Percentiles rank a stretch among this genome's conserved stretches.
Evolutionary conservation across 1,140 invertebrate genomes (phyloP).

Genomic region (Achroia grisella): DNA sequence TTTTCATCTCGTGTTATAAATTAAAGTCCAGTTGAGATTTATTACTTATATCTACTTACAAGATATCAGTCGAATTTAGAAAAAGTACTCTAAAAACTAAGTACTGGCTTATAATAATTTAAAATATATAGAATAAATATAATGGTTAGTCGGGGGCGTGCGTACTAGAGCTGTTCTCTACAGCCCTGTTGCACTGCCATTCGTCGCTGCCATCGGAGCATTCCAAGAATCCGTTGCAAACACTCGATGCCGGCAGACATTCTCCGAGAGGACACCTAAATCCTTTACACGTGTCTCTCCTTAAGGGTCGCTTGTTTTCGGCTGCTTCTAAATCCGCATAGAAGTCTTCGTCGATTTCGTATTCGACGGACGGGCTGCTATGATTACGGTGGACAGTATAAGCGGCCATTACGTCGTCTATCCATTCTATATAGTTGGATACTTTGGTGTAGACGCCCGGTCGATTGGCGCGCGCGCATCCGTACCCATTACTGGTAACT

Average conservation of each 20-base stretch:
- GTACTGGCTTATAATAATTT: constrained; percentile 46
- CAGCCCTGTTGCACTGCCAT: constrained; percentile 56
- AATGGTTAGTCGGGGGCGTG: constrained; percentile 34
- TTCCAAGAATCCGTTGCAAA: constrained; percentile 86
- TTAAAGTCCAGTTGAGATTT: constrained; percentile 5
- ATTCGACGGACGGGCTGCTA: constrained; percentile 33
- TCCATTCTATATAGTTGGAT: constrained; percentile 85
- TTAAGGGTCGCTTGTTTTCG: constrained; percentile 50
- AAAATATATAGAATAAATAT: neutral
- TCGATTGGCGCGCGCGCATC: constrained; percentile 86
- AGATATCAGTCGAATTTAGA: constrained; percentile 62
- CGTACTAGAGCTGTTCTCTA: constrained; percentile 29
- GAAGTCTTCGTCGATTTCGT: constrained; percentile 52
- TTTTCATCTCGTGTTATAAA: neutral
- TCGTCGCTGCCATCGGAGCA: constrained; percentile 85
- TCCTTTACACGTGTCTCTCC: constrained; percentile 75
- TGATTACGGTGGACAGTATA: constrained; percentile 34
- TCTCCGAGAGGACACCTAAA: constrained; percentile 84
- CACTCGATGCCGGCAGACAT: constrained; percentile 79
- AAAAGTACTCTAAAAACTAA: constrained; percentile 30
- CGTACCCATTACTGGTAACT: constrained; percentile 91
- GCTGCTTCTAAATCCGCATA: constrained; percentile 61
- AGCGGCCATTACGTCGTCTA: constrained; percentile 74
- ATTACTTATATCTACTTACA: constrained; percentile 47
- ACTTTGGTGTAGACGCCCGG: constrained; percentile 94